These are phyloP conservation scores for Solea solea DNA, from an alignment of 2,113 vertebrate genomes.

Conservation along the genomic window DNA sequence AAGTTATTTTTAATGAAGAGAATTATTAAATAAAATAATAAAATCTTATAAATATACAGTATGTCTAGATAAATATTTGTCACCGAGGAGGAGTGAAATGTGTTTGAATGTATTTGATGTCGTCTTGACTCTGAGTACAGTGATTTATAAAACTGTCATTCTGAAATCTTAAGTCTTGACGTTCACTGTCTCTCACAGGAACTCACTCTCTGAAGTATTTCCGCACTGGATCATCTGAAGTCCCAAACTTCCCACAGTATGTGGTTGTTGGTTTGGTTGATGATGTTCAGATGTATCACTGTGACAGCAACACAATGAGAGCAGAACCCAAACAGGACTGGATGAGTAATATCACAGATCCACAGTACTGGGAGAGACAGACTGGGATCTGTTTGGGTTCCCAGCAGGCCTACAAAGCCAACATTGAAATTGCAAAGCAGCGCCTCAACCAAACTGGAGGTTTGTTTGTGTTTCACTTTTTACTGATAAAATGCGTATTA, in stretches of 20 bases:
- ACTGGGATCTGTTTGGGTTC: accelerated
- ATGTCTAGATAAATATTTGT: too few species aligned
- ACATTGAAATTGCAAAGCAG: background rate
- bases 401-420: background rate
- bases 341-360: conserved; percentile 17
- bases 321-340: conserved; percentile 37
- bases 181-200: conserved; percentile 5
- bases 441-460: conserved; percentile 16
- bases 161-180: too few species aligned
- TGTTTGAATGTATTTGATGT: too few species aligned
- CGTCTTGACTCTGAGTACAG: too few species aligned
- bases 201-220: conserved; percentile 51
- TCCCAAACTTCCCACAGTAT: conserved; percentile 59
- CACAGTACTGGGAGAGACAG: background rate
- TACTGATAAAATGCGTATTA: background rate
- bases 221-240: conserved; percentile 7
- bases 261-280: conserved; percentile 44
- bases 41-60: too few species aligned
- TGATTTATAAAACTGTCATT: too few species aligned
- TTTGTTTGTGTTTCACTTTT: conserved; percentile 44
- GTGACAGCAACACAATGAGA: conserved; percentile 50
- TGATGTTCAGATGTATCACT: accelerated
- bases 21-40: background rate
- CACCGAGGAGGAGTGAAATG: too few species aligned
- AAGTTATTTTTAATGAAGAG: too few species aligned